Evolutionary conservation across 1,140 invertebrate genomes (phyloP), one percentile per base, ranked within the genome.

Genomic region (Nixonia krombeini): DNA sequence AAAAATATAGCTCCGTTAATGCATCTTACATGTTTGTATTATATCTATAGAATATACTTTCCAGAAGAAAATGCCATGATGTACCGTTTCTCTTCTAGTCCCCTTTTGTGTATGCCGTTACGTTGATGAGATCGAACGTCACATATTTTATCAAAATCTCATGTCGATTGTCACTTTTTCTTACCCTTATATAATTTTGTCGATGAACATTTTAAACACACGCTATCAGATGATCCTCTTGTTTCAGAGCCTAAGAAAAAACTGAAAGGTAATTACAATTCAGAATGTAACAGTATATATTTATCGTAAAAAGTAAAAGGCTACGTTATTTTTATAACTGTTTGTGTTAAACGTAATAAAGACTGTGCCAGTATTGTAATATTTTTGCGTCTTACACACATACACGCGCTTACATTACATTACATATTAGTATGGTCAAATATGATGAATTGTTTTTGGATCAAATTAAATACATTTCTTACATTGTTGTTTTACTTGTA

Each of bases 191-290:
- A 64, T 72, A 75, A 74, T 63, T 66, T 81, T 82, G 74, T 76
- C 73, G 72, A 81, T 78, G 76, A 81, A 76, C 75, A 81, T 84
- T 83, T 80, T 83, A 84, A 84, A 83, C 79, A 82, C 78, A 83
- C 79, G 81, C 82, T 84, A 83, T 84, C 80, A 82, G 80, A 82
- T 85, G 79, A 81, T 84, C 83, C 82, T 86, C 85, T 88, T 88
- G 86, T 89, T 90, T 89, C 89, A 90, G 89, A 88, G 87, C 88
- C 89, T 88, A 90, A 90, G 88, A 90, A 89, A 89, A 89, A 88
- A 86, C 86, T 89, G 77, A 90, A 89, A 90, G 89, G 89, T 90
- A 90, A 83, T 74, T 79, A 83, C 78, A 77, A 78, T 65, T 73
- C 68, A 73, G 68, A 72, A 73, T 76, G 70, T 76, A 73, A 65